A percentile compares a stretch with the other conserved stretches of the same genome.
Conservation (phyloP, 2,888 invertebrate genomes). For the Criorhina ranunculi region DNA sequence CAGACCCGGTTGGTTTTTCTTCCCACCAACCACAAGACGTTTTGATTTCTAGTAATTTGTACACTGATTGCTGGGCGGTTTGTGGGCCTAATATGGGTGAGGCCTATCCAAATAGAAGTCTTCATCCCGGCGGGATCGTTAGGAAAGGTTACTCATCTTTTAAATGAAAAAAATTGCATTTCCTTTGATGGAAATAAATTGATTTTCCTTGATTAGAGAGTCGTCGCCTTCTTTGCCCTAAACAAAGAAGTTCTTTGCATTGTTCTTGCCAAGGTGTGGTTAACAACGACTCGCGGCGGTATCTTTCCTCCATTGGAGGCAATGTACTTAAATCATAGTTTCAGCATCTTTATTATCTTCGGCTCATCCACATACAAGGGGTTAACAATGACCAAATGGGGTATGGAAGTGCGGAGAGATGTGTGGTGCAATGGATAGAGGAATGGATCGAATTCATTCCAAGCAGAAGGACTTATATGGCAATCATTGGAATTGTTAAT, state of each 20-base stretch:
- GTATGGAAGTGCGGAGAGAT: not conserved
- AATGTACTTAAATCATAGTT: conserved; percentile 55
- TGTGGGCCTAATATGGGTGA: conserved; percentile 50
- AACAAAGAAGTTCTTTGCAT: conserved; percentile 50
- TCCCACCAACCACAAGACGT: not conserved
- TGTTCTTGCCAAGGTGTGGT: conserved; percentile 70
- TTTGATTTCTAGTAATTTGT: conserved; percentile 43
- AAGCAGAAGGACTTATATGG: conserved; percentile 44
- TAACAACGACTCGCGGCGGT: conserved; percentile 35
- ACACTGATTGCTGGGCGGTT: conserved; percentile 46
- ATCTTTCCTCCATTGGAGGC: conserved; percentile 1
- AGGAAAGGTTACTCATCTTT: conserved; percentile 1
- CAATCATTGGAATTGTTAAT: conserved; percentile 53
- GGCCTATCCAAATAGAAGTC: conserved; percentile 32
- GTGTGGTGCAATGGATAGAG: not conserved
- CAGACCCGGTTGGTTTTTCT: not conserved
- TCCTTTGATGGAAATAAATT: conserved; percentile 64
- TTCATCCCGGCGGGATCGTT: conserved; percentile 13
- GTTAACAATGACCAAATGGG: conserved; percentile 47
- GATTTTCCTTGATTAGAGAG: conserved; percentile 67
- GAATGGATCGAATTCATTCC: conserved; percentile 38
- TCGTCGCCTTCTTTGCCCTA: conserved; percentile 48
- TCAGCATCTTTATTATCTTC: conserved; percentile 64
- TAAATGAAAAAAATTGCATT: conserved; percentile 33
- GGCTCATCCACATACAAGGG: conserved; percentile 54